Base-by-base conservation (phyloP, 2,113 vertebrate genomes). In the Sphaerodactylus townsendi region DNA sequence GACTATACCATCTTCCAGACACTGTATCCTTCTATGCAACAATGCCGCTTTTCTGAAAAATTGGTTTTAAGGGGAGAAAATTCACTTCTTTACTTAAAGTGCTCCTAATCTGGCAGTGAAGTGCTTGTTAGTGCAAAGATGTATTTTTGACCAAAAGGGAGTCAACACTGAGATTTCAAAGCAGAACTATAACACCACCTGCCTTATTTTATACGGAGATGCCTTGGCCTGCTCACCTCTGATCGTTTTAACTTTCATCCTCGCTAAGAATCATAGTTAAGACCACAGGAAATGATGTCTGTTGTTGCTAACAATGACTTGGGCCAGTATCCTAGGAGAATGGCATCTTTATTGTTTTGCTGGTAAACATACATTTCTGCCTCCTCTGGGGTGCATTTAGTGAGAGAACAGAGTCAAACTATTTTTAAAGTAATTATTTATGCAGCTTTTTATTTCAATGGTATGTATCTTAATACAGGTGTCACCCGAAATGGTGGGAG, bases 171-270 rank as follows among this genome's bases (percentile, higher is more conserved):
- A 39, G 35, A 64, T 66, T 73, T 74, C 87, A 75, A 83, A 83
- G 56, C 83, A 85, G 82, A 84, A 39, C 84, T 74, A 10, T 66
- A 5, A 78, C 1, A 48, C 85, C 4, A 30, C 83, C 91, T 92
- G 93, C 94, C 92, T 94, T 93, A 94, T 10, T 92, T 35, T 72
- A 66, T 77, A 79, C 88, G 69, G 9, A 90, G 89, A 90, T 94
- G 92, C 92, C 92, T 94, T 88, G 89, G 88, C 79, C 88, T 64
- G 2, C 71, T 89, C 41, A 13, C 4, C 44, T 79, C 88, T 89
- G 89, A 88, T 85, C 85, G 85, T 65, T 87, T 79, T 21, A 14
- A 28, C 35, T 77, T 19, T 66, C 75, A 71, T 85, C 83, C 41
- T 88, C 85, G 72, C 79, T 83, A 25, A 90, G 86, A 86, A 68